Percentiles rank a stretch among this genome's conserved stretches.
These are phyloP conservation scores for Acropternis orthonyx DNA, from an alignment of 2,797 vertebrate genomes.

Conservation along the genomic window DNA sequence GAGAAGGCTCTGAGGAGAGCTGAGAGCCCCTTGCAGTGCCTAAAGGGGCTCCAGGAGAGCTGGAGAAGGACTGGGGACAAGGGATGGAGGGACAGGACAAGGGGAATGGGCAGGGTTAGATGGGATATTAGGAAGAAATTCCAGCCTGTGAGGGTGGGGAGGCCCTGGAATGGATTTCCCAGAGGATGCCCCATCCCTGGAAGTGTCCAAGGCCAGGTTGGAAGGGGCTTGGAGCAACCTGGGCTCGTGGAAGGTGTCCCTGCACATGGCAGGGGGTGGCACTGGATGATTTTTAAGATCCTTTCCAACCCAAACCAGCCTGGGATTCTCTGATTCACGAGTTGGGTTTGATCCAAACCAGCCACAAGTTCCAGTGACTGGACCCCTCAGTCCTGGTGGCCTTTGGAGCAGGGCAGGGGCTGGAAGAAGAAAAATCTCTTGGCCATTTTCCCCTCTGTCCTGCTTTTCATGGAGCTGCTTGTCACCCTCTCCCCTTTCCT, in stretches of 20 bases:
- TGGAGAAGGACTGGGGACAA: not conserved
- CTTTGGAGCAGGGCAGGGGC: not conserved
- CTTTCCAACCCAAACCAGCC: not conserved
- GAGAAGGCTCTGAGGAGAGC: not conserved
- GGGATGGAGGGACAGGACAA: not conserved
- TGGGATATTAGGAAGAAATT: not conserved
- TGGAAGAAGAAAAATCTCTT: not conserved
- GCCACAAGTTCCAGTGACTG: not conserved
- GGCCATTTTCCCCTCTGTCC: not conserved
- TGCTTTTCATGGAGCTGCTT: not conserved
- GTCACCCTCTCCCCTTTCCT: not conserved
- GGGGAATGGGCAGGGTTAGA: not conserved
- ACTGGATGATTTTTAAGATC: fast-evolving
- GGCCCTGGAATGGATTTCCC: not conserved
- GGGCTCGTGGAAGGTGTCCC: not conserved
- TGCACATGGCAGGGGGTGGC: not conserved
- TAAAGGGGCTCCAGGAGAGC: not conserved
- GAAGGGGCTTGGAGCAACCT: not conserved
- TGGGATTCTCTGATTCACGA: not conserved
- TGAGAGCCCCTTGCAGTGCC: not conserved
- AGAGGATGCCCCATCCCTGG: not conserved
- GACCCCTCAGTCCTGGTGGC: not conserved
- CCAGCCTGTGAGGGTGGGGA: fast-evolving
- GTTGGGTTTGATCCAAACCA: not conserved
- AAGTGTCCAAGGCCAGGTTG: not conserved